These are phyloP conservation scores for Aromia moschata DNA, from an alignment of 2,888 invertebrate genomes.

Conservation along the genomic window DNA sequence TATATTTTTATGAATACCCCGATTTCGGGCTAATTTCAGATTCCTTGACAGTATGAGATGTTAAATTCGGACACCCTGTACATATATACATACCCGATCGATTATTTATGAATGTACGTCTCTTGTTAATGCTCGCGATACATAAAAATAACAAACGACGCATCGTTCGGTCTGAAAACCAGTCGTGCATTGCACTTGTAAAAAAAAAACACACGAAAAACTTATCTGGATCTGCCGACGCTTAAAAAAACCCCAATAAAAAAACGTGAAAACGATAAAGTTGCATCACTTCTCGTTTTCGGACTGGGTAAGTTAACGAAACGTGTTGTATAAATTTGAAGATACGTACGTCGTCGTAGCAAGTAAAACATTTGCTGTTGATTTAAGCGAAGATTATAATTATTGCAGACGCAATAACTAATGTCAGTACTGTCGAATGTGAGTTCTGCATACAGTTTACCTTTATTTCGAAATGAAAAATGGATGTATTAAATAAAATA, in stretches of 20 bases:
- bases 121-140: not conserved
- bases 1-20: too few relatives aligned
- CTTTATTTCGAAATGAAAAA: too few relatives aligned
- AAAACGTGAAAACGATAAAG: not conserved
- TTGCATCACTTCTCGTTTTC: conserved; percentile 6
- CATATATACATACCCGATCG: not conserved
- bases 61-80: too few relatives aligned
- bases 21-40: too few relatives aligned
- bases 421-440: too few relatives aligned
- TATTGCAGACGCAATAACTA: not conserved
- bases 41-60: too few relatives aligned
- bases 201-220: conserved; percentile 1
- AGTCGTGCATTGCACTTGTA: conserved; percentile 1
- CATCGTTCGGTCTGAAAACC: not conserved
- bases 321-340: conserved; percentile 2
- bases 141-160: not conserved
- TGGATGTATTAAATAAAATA: too few relatives aligned
- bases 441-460: too few relatives aligned
- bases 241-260: conserved; percentile 8
- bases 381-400: not conserved
- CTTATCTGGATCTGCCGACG: conserved; percentile 7
- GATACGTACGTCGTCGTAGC: not conserved
- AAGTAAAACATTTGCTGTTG: not conserved
- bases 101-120: not conserved
- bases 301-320: not conserved